A percentile compares a stretch with the other conserved stretches of the same genome.
These are phyloP conservation scores for Acromyrmex heyeri DNA, from an alignment of 1,140 invertebrate genomes.

Conservation along the genomic window DNA sequence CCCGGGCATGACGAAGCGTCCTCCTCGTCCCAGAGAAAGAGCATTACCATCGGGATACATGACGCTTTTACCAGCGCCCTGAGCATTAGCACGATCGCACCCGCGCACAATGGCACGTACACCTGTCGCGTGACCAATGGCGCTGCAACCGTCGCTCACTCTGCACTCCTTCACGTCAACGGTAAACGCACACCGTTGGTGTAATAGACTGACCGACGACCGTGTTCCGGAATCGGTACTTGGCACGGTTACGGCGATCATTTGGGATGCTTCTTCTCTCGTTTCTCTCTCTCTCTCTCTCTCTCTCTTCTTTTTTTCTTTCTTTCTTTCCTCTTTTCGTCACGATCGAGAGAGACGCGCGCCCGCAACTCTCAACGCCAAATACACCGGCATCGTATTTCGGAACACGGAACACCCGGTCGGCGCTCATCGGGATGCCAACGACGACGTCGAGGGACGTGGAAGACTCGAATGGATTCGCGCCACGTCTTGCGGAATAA, in stretches of 20 bases:
- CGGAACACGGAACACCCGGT: slow-evolving; percentile 42
- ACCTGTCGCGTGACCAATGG: slow-evolving; percentile 90
- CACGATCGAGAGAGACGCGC: slow-evolving; percentile 26
- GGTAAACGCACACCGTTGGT: slow-evolving; percentile 87
- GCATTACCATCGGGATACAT: slow-evolving; percentile 89
- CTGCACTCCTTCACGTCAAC: slow-evolving; percentile 89
- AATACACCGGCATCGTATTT: slow-evolving; percentile 40
- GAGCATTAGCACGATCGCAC: slow-evolving; percentile 89
- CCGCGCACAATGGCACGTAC: slow-evolving; percentile 91
- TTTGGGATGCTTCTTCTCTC: no score
- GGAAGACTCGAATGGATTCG: slow-evolving; percentile 17
- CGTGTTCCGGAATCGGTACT: slow-evolving; percentile 38
- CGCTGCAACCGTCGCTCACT: slow-evolving; percentile 88
- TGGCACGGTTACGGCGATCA: neutral
- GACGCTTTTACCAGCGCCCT: slow-evolving; percentile 89
- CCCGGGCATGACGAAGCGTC: slow-evolving; percentile 66
- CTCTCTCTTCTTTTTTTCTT: neutral
- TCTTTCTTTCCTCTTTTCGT: neutral
- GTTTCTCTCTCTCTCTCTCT: neutral
- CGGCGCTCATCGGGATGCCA: slow-evolving; percentile 55
- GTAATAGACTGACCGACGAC: slow-evolving; percentile 61
- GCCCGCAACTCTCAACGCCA: slow-evolving; percentile 40
- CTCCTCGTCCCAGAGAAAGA: slow-evolving; percentile 81
- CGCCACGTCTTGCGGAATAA: slow-evolving; percentile 59
- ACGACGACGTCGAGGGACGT: slow-evolving; percentile 12